Evolutionary conservation across 2,888 invertebrate species (phyloP).

Genomic region (Ophion slaviceki): DNA sequence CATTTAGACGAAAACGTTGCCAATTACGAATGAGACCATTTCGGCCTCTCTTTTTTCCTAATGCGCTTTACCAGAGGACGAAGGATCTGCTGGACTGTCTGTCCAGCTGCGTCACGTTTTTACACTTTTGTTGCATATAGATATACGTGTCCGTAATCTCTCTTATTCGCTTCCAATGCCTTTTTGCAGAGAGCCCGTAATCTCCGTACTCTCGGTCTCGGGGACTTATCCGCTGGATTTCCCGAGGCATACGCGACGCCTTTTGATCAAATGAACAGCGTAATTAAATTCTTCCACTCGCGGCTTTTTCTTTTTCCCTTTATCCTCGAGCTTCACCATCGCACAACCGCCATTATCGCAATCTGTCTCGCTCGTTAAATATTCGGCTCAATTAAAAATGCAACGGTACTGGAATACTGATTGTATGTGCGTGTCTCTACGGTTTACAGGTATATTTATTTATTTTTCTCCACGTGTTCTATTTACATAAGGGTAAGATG

Average conservation of each 20-base stretch:
- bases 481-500: not conserved
- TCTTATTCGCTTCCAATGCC: constrained; percentile 40
- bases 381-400: constrained; percentile 20
- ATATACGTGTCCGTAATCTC: not conserved
- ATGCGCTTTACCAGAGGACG: constrained; percentile 24
- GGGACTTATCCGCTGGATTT: constrained; percentile 39
- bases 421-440: not conserved
- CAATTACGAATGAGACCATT: constrained; percentile 32
- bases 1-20: constrained; percentile 62
- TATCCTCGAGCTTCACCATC: constrained; percentile 5
- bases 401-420: constrained; percentile 28
- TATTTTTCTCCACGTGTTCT: constrained; percentile 14
- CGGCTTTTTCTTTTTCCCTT: constrained; percentile 25
- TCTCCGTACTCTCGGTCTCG: constrained; percentile 54
- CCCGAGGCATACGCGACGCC: constrained; percentile 2
- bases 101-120: not conserved
- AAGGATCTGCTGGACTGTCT: constrained; percentile 39
- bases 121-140: not conserved
- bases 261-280: constrained; percentile 53
- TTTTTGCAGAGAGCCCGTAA: constrained; percentile 63
- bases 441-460: not conserved
- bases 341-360: not conserved
- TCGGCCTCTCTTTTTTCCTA: constrained; percentile 6
- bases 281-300: constrained; percentile 64
- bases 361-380: not conserved